Evolutionary conservation across 2,797 vertebrate species (phyloP), one percentile per base, ranked within the genome.

Genomic region (Cephalopachus bancanus): DNA sequence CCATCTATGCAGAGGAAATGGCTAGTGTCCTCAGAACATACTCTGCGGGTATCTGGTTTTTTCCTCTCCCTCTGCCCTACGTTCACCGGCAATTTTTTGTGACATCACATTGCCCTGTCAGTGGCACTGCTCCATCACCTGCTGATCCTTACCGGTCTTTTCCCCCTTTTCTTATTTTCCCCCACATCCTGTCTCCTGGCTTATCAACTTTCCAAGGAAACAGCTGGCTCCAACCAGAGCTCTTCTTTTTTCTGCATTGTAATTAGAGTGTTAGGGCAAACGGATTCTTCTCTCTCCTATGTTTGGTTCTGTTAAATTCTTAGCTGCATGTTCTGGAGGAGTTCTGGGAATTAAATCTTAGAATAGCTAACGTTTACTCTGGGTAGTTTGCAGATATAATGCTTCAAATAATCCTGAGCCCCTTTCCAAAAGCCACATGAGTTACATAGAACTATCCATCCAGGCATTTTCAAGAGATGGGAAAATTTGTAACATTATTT

Each of bases 291-390:
- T 86, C 59, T 86, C n/a, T 60, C 30, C 4, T 91, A 10, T 76
- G 78, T 90, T 55, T 91, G 55, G 7, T 85, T 91, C 91, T 93
- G 49, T 94, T 95, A 87, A 94, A 79, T 60, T 53, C n/a, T 81
- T 33, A 87, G 19, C 88, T 26, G 8, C 16, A 53, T 85, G 14
- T 65, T 93, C 16, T 93, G 59, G 28, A 83, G 26, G 24, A 37
- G 11, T 92, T 95, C 75, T 51, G 59, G 51, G 65, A 93, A 87
- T 69, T 85, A 95, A 55, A 76, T 88, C 57, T 89, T 95, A 49
- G 86, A 83, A 91, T n/a, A 59, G 33, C 55, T 83, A 24, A 33
- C 20, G 20, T 72, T 83, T 81, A 74, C 76, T 78, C 57, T 69
- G 8, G n/a, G 12, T 85, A 24, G 10, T 44, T 5, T 96, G 59